Percentiles rank a stretch among this genome's conserved stretches.
Evolutionary conservation across 2,797 vertebrate genomes (phyloP).

Genomic region (Epinephelus awoara): DNA sequence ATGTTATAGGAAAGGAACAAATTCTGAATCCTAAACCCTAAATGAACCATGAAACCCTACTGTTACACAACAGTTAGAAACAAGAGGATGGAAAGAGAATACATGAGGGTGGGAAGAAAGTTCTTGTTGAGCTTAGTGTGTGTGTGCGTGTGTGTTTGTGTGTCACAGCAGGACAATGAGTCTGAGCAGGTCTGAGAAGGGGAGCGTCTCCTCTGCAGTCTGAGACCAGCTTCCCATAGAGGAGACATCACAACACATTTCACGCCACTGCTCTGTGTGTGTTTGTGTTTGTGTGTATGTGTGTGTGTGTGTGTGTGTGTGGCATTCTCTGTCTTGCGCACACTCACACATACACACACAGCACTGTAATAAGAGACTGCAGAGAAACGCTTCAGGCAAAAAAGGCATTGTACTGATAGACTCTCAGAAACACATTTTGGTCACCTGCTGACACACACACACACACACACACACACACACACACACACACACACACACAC

Average conservation of each 20-base stretch:
- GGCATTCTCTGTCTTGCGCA: background rate
- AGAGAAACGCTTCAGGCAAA: constrained; percentile 63
- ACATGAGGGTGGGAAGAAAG: constrained; percentile 53
- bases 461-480: constrained; percentile 28
- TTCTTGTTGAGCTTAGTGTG: background rate
- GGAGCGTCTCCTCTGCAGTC: constrained; percentile 70
- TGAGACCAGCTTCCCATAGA: constrained; percentile 74
- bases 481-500: constrained; percentile 16
- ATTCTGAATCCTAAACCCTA: constrained; percentile 14
- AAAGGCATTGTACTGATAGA: constrained; percentile 64
- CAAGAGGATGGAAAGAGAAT: constrained; percentile 24
- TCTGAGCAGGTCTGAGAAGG: constrained; percentile 63
- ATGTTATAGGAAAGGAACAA: background rate
- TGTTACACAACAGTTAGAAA: constrained; percentile 11
- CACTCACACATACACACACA: constrained; percentile 22
- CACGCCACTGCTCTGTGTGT: constrained; percentile 68
- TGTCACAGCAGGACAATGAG: constrained; percentile 74
- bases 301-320: background rate
- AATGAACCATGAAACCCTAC: constrained; percentile 19
- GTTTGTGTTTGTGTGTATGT: constrained; percentile 23
- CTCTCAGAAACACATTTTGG: constrained; percentile 65
- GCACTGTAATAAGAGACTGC: constrained; percentile 63
- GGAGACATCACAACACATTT: constrained; percentile 82
- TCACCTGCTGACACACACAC: constrained; percentile 67
- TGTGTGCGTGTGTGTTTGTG: constrained; percentile 32